Conservation (phyloP, 2,888 invertebrate species). For the Watsonalla cultraria region DNA sequence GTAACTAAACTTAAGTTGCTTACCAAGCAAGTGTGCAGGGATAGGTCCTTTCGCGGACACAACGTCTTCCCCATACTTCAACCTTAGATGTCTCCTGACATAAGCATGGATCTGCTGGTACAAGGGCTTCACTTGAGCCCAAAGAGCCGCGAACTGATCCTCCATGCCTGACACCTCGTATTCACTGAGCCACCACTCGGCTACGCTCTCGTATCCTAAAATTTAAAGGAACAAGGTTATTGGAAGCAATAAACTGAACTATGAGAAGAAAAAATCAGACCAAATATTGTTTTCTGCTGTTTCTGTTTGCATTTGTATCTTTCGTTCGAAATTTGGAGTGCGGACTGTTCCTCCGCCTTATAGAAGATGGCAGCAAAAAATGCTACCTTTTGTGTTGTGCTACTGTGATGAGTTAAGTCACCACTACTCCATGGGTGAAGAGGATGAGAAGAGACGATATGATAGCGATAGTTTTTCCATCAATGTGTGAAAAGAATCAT, state of each 20-base stretch:
- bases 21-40: constrained; percentile 87
- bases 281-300: no score
- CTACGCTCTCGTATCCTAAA: constrained; percentile 82
- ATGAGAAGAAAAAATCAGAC: no score
- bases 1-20: constrained; percentile 1
- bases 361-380: no score
- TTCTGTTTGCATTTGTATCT: no score
- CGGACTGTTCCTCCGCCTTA: no score
- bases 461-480: no score
- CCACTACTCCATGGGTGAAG: no score
- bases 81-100: constrained; percentile 82
- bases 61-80: constrained; percentile 83
- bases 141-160: constrained; percentile 82
- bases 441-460: no score
- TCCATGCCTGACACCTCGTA: constrained; percentile 85
- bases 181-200: constrained; percentile 83
- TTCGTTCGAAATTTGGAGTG: no score
- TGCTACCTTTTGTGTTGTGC: no score
- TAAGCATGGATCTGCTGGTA: constrained; percentile 92
- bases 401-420: no score
- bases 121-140: constrained; percentile 87
- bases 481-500: no score
- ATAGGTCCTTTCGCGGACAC: constrained; percentile 84
- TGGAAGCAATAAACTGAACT: neutral
- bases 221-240: neutral